Evolutionary conservation across 2,797 vertebrate genomes (phyloP).

Genomic region (Mormyrus hasselquistii): DNA sequence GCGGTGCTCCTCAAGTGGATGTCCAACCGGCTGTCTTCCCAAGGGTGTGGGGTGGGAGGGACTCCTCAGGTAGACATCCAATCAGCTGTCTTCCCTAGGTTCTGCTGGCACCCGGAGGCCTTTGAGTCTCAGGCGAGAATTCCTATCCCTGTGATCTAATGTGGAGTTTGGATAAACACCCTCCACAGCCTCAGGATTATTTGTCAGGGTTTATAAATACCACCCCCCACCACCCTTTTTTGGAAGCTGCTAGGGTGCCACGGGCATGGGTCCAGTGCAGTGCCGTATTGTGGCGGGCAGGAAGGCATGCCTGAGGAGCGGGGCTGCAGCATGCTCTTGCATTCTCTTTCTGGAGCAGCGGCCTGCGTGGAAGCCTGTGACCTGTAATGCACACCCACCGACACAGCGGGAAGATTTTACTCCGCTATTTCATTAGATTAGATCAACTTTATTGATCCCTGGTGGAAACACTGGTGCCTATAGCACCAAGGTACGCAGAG

Average conservation of each 20-base stretch:
- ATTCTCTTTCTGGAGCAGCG: not conserved
- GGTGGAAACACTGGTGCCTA: not conserved
- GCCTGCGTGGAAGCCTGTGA: not conserved
- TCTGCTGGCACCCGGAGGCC: not conserved
- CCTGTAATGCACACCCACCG: not conserved
- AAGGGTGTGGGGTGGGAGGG: constrained; percentile 3
- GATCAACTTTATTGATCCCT: not conserved
- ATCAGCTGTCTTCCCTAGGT: not conserved
- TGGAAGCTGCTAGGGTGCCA: not conserved
- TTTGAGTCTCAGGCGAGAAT: constrained; percentile 25
- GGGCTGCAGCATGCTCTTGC: not conserved
- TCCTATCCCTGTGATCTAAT: constrained; percentile 34
- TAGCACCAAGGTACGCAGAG: not conserved
- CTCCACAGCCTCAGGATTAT: constrained; percentile 15
- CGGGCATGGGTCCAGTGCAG: not conserved
- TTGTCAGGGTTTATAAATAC: constrained; percentile 44
- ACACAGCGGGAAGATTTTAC: not conserved
- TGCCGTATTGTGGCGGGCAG: not conserved
- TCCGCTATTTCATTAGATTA: not conserved
- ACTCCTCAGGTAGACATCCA: not conserved
- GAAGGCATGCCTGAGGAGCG: not conserved
- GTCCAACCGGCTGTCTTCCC: not conserved
- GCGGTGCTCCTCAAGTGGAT: not conserved
- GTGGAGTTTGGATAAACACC: constrained; percentile 37
- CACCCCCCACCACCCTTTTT: not conserved